Percentiles rank a stretch among this genome's conserved stretches.
Conservation (phyloP, 2,888 invertebrate species). For the Sarcophaga variegata region DNA sequence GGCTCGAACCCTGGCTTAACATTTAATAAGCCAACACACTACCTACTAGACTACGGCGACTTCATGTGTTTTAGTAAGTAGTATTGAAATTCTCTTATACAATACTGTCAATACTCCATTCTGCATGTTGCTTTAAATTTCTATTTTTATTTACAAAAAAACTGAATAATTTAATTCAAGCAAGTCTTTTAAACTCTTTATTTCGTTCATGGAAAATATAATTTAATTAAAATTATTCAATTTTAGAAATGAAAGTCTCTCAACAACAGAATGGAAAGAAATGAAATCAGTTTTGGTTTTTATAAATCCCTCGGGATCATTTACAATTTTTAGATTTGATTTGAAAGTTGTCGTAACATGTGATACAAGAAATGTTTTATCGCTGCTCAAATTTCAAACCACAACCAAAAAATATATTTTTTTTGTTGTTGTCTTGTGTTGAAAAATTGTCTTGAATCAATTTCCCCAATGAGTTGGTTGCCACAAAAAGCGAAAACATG, state of each 20-base stretch:
- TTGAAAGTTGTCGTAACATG: constrained; percentile 37
- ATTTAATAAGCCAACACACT: no score
- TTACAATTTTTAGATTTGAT: constrained; percentile 48
- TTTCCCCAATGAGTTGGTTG: constrained; percentile 61
- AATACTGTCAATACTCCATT: no score
- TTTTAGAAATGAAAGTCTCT: neutral
- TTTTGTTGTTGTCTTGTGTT: neutral
- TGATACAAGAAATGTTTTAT: constrained; percentile 35
- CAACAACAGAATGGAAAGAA: neutral
- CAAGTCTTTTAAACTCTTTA: neutral
- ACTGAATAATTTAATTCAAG: neutral
- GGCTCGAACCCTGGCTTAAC: no score
- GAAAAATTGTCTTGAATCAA: constrained; percentile 54
- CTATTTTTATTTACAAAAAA: neutral
- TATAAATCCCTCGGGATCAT: constrained; percentile 52
- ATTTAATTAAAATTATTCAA: constrained; percentile 32
- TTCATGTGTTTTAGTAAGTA: no score
- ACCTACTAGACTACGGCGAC: no score
- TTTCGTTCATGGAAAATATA: constrained; percentile 5
- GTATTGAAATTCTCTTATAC: no score
- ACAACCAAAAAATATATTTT: neutral
- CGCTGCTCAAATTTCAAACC: constrained; percentile 52
- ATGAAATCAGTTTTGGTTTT: constrained; percentile 38
- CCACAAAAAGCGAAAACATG: neutral
- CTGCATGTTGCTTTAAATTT: neutral